phyloP scores from a whole-genome alignment of 2,888 invertebrate genomes.

The Hetaerina titia region DNA sequence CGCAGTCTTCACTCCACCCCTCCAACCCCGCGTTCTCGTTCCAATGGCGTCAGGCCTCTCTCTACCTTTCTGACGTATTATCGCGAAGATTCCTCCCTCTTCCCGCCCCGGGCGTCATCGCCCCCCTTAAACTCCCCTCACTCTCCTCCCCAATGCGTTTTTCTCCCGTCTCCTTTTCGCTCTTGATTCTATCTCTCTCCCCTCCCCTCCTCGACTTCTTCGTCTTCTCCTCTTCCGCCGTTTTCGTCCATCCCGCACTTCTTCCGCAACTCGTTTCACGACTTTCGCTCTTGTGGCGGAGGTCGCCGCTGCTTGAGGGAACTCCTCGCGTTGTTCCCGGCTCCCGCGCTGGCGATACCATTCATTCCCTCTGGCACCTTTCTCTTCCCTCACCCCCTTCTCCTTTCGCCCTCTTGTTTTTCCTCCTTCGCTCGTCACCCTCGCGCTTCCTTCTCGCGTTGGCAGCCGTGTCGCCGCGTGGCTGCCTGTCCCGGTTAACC shows the following conservation, averaged over 20 bases:
- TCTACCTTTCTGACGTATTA: constrained; percentile 61
- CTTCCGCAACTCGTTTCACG: too few species aligned
- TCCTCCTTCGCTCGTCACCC: background rate
- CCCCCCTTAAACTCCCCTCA: background rate
- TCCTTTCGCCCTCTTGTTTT: constrained; percentile 28
- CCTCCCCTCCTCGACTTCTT: too few species aligned
- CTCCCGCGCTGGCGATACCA: too few species aligned
- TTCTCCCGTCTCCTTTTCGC: background rate
- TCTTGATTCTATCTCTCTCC: too few species aligned
- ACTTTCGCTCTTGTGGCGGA: too few species aligned
- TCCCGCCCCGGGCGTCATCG: background rate
- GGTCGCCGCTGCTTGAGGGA: too few species aligned
- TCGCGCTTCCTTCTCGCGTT: background rate
- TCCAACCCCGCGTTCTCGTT: background rate
- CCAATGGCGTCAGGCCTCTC: constrained; percentile 24
- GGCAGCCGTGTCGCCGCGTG: too few species aligned
- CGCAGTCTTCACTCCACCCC: background rate
- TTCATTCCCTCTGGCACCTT: background rate
- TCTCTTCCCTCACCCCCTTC: background rate
- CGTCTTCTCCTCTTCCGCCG: too few species aligned
- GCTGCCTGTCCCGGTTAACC: too few species aligned
- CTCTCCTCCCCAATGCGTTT: background rate
- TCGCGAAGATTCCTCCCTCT: constrained; percentile 12
- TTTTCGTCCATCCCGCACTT: too few species aligned
- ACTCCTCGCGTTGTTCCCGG: too few species aligned